phyloP scores from a whole-genome alignment of 2,888 invertebrate species.

The Glomeris marginata region DNA sequence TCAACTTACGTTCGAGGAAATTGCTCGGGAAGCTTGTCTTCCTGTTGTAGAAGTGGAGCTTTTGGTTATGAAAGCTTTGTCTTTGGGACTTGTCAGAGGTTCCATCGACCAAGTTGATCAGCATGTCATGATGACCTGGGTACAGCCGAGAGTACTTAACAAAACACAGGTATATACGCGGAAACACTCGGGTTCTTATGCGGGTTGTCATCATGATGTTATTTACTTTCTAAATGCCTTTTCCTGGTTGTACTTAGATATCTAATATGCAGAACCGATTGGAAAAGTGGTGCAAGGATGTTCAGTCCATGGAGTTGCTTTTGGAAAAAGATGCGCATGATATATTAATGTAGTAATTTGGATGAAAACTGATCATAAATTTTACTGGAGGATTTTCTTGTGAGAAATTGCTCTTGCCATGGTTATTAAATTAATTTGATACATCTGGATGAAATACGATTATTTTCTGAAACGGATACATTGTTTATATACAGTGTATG shows the following conservation, averaged over 20 bases:
- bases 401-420: too few species aligned
- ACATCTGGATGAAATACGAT: too few species aligned
- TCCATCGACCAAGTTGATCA: conserved; percentile 79
- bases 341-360: too few species aligned
- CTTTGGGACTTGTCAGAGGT: conserved; percentile 83
- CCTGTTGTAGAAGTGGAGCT: conserved; percentile 76
- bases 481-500: not conserved
- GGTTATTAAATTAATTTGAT: too few species aligned
- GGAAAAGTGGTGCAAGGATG: conserved; percentile 57
- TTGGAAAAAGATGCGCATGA: conserved; percentile 60
- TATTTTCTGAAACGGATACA: too few species aligned
- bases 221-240: not conserved
- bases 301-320: conserved; percentile 52
- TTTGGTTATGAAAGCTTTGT: conserved; percentile 93
- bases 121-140: conserved; percentile 67
- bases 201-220: too few species aligned
- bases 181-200: not conserved
- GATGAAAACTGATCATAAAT: too few species aligned
- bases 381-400: too few species aligned
- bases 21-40: conserved; percentile 68
- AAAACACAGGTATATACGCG: conserved; percentile 39
- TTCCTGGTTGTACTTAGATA: conserved; percentile 35
- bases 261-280: conserved; percentile 53
- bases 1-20: conserved; percentile 76
- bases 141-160: conserved; percentile 66